A percentile compares a stretch with the other conserved stretches of the same genome.
phyloP scores from a whole-genome alignment of 2,113 vertebrate genomes.

The Podilymbus podiceps region DNA sequence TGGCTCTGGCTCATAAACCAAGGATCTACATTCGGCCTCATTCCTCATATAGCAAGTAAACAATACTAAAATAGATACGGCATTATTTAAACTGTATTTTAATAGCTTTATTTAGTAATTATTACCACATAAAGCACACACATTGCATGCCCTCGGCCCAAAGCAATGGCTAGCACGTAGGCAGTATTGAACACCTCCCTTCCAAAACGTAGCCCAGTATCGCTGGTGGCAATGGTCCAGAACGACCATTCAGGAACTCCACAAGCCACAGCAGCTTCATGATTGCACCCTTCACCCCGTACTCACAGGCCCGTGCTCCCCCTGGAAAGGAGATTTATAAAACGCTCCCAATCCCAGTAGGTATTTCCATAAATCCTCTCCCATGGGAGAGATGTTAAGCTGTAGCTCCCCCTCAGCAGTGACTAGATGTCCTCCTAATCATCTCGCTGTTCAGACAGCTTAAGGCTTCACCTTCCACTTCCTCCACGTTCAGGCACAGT shows the following conservation, averaged over 20 bases:
- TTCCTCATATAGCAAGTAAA: not conserved
- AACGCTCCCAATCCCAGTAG: not conserved
- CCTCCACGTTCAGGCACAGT: slow-evolving; percentile 52
- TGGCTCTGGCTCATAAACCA: not conserved
- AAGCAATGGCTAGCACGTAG: not conserved
- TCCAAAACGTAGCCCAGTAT: not conserved
- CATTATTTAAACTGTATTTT: not conserved
- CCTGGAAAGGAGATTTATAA: not conserved
- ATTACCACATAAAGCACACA: not conserved
- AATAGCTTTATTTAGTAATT: slow-evolving; percentile 35
- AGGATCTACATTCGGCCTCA: not conserved
- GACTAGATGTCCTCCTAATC: not conserved
- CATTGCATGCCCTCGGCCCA: not conserved
- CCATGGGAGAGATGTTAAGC: not conserved
- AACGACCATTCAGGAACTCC: not conserved
- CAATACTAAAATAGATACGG: not conserved
- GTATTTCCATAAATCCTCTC: not conserved
- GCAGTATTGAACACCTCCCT: not conserved
- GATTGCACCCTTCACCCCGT: not conserved
- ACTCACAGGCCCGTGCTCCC: not conserved
- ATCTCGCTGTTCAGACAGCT: not conserved
- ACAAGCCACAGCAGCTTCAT: not conserved
- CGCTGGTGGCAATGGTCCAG: not conserved
- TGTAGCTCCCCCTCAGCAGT: not conserved
- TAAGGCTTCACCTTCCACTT: slow-evolving; percentile 23